A percentile compares a stretch with the other conserved stretches of the same genome.
Evolutionary conservation across 2,113 vertebrate species (phyloP).

Genomic region (Boleophthalmus pectinirostris): DNA sequence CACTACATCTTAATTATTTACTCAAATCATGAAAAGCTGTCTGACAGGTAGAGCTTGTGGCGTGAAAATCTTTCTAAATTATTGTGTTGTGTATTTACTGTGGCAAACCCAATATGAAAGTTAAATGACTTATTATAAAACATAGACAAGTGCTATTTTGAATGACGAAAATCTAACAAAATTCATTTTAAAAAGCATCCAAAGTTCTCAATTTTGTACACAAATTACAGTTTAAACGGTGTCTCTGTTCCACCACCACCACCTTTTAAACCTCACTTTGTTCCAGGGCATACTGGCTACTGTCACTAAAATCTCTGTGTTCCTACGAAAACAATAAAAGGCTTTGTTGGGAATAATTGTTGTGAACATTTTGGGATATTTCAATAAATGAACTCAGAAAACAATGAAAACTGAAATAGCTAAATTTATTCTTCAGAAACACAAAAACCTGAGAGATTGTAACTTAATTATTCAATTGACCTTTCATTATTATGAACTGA

Average conservation of each 20-base stretch:
- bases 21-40: not conserved
- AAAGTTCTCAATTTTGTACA: not conserved
- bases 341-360: not conserved
- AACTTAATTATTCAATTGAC: too few species aligned
- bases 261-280: not conserved
- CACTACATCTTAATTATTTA: not conserved
- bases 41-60: not conserved
- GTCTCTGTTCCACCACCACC: not conserved
- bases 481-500: too few species aligned
- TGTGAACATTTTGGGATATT: not conserved
- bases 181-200: not conserved
- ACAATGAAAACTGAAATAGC: not conserved
- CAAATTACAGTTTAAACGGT: not conserved
- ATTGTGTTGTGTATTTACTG: not conserved
- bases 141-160: not conserved
- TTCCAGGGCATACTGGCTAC: not conserved
- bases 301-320: not conserved
- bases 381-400: not conserved
- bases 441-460: not conserved
- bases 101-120: not conserved
- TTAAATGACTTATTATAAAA: not conserved
- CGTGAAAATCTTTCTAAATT: not conserved
- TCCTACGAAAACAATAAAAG: not conserved
- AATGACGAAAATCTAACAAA: not conserved
- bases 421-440: not conserved